Evolutionary conservation across 2,888 invertebrate genomes (phyloP), one percentile per base, ranked within the genome.

Genomic region (Euplexia lucipara): DNA sequence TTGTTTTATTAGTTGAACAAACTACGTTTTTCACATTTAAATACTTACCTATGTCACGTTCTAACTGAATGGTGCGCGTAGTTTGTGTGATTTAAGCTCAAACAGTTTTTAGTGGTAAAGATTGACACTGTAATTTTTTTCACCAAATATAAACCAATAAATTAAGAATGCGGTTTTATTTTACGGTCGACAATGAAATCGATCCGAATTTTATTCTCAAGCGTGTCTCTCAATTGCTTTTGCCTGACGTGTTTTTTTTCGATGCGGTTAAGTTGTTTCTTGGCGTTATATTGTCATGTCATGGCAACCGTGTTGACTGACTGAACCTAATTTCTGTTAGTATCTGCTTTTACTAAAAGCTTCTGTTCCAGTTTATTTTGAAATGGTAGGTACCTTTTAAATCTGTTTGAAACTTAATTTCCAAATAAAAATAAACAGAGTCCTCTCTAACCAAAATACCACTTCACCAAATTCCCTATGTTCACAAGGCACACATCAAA

Each of bases 401-500:
- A 45, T 16, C 22, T 7, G 18, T 49, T n/a, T n/a, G n/a, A n/a
- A n/a, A n/a, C n/a, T n/a, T n/a, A n/a, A n/a, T n/a, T n/a, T n/a
- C n/a, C n/a, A n/a, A n/a, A n/a, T 26, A 26, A 26, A 26, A 26
- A 26, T 26, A 26, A 26, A 26, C 26, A 26, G 5, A 2, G 26
- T 3, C 3, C 26, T 26, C n/a, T 8, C 14, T 0, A 22, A 59
- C 14, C 39, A 14, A 37, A 51, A 60, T 34, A 30, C 34, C 14
- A 44, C 42, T 35, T 44, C 16, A 69, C 30, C 16, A 22, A 22
- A 5, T 35, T 35, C n/a, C 16, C 30, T 18, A 32, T 66, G 6
- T 68, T 34, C 5, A 57, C 44, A 59, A 51, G n/a, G 51, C 59
- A 70, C 68, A 81, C 62, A 74, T 58, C 49, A 70, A 77, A 71